These are phyloP conservation scores for Tichodroma muraria DNA, from an alignment of 2,113 vertebrate genomes.

Conservation along the genomic window DNA sequence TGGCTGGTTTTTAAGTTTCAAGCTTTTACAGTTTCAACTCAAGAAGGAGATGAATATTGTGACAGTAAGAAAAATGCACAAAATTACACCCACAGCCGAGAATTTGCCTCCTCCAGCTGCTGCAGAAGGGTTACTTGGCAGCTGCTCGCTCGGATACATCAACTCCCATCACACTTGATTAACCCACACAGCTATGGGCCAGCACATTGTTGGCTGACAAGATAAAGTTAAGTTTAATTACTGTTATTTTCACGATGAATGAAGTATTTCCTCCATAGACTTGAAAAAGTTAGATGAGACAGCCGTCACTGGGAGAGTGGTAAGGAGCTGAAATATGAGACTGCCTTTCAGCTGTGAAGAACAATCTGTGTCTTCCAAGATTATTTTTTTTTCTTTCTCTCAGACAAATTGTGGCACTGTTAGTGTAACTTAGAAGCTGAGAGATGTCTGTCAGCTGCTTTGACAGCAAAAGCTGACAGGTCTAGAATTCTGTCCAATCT, in stretches of 20 bases:
- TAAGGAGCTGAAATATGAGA: conserved; percentile 59
- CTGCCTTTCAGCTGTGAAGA: conserved; percentile 63
- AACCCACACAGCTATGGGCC: conserved; percentile 57
- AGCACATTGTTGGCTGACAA: conserved; percentile 54
- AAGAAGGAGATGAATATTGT: not conserved
- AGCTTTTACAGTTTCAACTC: not conserved
- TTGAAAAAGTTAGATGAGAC: conserved; percentile 61
- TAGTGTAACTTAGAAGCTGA: conserved; percentile 58
- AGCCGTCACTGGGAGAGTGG: conserved; percentile 49
- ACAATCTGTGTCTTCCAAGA: conserved; percentile 13
- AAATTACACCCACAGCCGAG: conserved; percentile 3
- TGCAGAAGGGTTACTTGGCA: conserved; percentile 13
- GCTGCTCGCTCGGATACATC: not conserved
- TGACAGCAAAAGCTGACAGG: conserved; percentile 31
- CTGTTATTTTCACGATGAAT: conserved; percentile 64
- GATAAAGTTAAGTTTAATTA: conserved; percentile 71
- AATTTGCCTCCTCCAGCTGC: conserved; percentile 31
- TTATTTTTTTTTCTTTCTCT: conserved; percentile 30
- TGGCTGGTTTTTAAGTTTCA: not conserved
- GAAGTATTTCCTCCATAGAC: conserved; percentile 47
- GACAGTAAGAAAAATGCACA: conserved; percentile 4
- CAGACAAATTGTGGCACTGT: conserved; percentile 61
- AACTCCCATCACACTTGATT: conserved; percentile 50
- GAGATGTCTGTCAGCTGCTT: conserved; percentile 48
- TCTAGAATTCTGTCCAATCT: not conserved